Base-by-base conservation (phyloP, 2,888 invertebrate species). In the Crepidodera aurea region DNA sequence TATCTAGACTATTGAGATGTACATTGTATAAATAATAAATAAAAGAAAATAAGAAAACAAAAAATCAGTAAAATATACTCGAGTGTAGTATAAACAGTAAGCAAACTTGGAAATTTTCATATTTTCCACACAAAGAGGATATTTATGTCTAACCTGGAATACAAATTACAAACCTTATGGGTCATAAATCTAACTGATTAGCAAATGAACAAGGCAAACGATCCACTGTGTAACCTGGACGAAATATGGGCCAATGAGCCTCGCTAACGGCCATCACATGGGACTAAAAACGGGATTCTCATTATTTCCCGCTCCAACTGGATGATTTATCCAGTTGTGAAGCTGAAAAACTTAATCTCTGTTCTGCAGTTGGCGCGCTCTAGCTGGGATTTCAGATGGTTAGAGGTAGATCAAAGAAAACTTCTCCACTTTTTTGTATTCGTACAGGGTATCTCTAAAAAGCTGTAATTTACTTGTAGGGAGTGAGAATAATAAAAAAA, bases 181-280 rank as follows among this genome's bases (percentile, higher is more conserved):
- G 65, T 67, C 60, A 70, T 73, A 73, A 73, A 73, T 73, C 67
- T 65, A 66, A 65, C 71, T 69, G 71, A 71, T 71, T 71, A 70
- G 71, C 67, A 69, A 70, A 71, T 71, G 67, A 69, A 69, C 68
- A 66, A 67, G 68, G 68, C 64, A 62, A 59, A 62, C 67, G 63
- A 61, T 66, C 48, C 56, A 54, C 61, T 54, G 64, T 66, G 56
- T 61, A 60, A 54, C 37, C 39, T 22, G 22, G 29, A 12, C 44
- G 19, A 37, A 53, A 57, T 60, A 53, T 40, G 53, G 63, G 65
- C 64, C 67, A 69, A 69, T 69, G 65, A 66, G 65, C 68, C 62
- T 57, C 64, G 69, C 65, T 69, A 67, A 63, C 64, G 67, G 65
- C 64, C 64, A 63, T 69, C 71, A 67, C 70, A 66, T 67, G 71